A percentile compares a stretch with the other conserved stretches of the same genome.
phyloP scores from a whole-genome alignment of 2,797 vertebrate species.

The Eutrigla gurnardus region DNA sequence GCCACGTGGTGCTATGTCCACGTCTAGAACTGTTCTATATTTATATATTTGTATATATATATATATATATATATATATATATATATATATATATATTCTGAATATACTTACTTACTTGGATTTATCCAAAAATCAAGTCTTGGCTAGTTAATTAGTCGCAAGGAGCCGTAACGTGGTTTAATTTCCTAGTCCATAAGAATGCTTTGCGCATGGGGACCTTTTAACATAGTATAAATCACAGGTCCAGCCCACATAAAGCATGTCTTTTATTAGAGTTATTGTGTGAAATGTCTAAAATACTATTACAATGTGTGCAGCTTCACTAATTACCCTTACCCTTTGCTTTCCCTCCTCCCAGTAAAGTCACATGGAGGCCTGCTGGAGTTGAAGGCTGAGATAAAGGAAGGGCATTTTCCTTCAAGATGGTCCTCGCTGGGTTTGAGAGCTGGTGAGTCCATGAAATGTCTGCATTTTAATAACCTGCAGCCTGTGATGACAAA shows the following conservation, averaged over 20 bases:
- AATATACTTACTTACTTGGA: too few species aligned
- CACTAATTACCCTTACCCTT: fast-evolving
- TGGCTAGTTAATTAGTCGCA: too few species aligned
- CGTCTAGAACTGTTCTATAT: not conserved
- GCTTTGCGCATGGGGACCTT: not conserved
- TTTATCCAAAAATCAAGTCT: not conserved
- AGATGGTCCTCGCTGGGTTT: not conserved
- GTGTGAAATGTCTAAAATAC: not conserved
- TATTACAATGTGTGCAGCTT: not conserved
- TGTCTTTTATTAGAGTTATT: not conserved
- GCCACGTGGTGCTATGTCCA: not conserved
- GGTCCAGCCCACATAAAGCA: not conserved
- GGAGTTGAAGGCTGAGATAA: not conserved
- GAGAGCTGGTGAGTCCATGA: not conserved
- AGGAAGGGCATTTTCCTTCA: not conserved
- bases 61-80: too few species aligned
- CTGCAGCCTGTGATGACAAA: too few species aligned
- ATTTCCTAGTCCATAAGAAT: not conserved
- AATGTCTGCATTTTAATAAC: not conserved
- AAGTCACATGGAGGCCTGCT: not conserved
- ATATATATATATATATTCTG: too few species aligned
- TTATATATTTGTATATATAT: too few species aligned
- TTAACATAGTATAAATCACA: not conserved
- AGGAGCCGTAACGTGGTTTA: not conserved
- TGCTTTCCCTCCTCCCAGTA: not conserved